A percentile compares a stretch with the other conserved stretches of the same genome.
Evolutionary conservation across 2,797 vertebrate species (phyloP).

Genomic region (Fringilla coelebs): DNA sequence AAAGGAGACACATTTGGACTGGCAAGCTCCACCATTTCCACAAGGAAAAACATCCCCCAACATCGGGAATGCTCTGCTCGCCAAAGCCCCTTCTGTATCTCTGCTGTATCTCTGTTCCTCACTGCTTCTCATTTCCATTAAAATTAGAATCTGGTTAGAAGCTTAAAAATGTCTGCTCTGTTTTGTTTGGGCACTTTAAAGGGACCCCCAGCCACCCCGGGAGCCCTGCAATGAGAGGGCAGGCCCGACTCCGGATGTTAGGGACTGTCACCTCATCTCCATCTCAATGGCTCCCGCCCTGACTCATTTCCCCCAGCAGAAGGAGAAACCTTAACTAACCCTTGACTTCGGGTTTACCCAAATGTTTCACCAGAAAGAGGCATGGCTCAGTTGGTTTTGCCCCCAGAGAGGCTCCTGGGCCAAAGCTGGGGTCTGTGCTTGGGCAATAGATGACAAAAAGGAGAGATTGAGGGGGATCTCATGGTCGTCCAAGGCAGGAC

Average conservation of each 20-base stretch:
- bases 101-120: background rate
- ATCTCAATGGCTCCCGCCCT: background rate
- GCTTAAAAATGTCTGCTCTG: background rate
- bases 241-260: background rate
- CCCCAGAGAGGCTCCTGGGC: background rate
- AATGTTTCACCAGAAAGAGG: background rate
- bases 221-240: background rate
- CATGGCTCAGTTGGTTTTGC: accelerated
- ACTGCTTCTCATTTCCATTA: background rate
- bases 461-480: accelerated
- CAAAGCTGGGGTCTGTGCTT: background rate
- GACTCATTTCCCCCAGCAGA: background rate
- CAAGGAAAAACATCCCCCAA: background rate
- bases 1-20: background rate
- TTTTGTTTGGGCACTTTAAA: background rate
- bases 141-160: background rate
- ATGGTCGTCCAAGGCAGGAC: background rate
- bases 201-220: background rate
- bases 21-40: background rate
- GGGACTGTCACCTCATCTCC: background rate
- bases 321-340: background rate
- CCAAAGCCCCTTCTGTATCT: background rate
- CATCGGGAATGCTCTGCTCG: accelerated
- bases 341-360: background rate
- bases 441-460: background rate